phyloP scores from a whole-genome alignment of 2,113 vertebrate species.

The Ictalurus punctatus region DNA sequence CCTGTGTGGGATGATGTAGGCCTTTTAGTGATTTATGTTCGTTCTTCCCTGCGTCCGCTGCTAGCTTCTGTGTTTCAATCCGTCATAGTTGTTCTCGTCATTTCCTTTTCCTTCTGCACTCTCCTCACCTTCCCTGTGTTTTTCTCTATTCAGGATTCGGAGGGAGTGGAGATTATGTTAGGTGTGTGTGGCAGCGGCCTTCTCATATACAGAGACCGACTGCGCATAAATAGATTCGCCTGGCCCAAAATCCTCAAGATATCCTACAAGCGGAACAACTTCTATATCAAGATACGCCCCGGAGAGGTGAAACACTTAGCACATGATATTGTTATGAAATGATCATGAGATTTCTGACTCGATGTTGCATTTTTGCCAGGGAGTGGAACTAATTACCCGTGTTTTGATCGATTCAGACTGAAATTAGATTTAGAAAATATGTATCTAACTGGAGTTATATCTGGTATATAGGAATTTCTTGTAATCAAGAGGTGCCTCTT shows the following conservation, averaged over 20 bases:
- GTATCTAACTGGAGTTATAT: not conserved
- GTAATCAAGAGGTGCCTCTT: not conserved
- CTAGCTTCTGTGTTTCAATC: not conserved
- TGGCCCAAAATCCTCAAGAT: constrained; percentile 99
- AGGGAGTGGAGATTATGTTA: constrained; percentile 97
- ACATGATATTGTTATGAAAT: not conserved
- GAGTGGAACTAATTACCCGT: not conserved
- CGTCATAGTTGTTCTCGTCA: not conserved
- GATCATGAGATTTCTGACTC: not conserved
- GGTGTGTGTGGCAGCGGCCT: constrained; percentile 95
- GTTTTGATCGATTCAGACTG: not conserved
- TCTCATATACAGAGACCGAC: constrained; percentile 91
- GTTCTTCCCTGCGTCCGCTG: not conserved
- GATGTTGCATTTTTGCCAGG: not conserved
- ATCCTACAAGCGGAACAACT: constrained; percentile 98
- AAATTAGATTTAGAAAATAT: not conserved
- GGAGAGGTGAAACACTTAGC: constrained; percentile 81
- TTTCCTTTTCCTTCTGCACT: not conserved
- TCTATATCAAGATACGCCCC: constrained; percentile 97
- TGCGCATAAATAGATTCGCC: constrained; percentile 95
- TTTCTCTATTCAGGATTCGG: constrained; percentile 81
- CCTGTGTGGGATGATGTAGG: not conserved
- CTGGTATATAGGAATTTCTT: not conserved
- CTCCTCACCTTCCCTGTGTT: not conserved
- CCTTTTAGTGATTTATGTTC: constrained; percentile 1